Evolutionary conservation across 2,797 vertebrate genomes (phyloP).

Genomic region (Falco columbarius): DNA sequence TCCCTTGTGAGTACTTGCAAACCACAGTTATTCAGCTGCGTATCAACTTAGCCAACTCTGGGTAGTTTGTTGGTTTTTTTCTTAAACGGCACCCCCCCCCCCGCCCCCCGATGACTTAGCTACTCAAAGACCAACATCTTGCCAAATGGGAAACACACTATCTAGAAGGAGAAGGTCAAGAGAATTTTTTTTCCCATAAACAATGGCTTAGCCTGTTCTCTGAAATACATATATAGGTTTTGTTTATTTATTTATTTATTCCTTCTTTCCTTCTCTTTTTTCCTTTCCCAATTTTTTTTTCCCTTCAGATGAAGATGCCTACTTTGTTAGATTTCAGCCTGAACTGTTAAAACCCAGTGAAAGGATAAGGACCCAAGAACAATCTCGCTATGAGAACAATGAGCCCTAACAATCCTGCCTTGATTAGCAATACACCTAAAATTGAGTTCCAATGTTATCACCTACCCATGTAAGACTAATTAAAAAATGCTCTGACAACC

Average conservation of each 20-base stretch:
- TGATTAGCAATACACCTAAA: not conserved
- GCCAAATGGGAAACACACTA: not conserved
- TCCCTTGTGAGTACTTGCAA: slow-evolving; percentile 30
- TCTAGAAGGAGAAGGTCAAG: not conserved
- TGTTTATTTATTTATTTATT: not conserved
- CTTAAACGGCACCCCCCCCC: not conserved
- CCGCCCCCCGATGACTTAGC: not conserved
- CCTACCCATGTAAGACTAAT: not conserved
- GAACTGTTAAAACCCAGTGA: not conserved
- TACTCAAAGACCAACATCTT: not conserved
- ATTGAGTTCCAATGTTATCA: not conserved
- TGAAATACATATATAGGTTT: not conserved
- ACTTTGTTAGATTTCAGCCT: not conserved
- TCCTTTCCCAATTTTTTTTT: not conserved
- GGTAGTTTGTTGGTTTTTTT: not conserved
- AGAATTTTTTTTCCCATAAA: not conserved
- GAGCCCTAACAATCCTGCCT: not conserved
- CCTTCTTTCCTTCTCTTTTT: not conserved
- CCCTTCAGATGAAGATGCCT: not conserved
- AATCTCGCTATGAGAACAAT: not conserved
- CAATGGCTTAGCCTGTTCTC: not conserved
- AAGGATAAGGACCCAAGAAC: not conserved
- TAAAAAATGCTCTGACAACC: not conserved
- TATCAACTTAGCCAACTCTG: slow-evolving; percentile 11
- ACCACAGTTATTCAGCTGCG: not conserved